phyloP scores from a whole-genome alignment of 2,797 vertebrate species.

The Melopsittacus undulatus region DNA sequence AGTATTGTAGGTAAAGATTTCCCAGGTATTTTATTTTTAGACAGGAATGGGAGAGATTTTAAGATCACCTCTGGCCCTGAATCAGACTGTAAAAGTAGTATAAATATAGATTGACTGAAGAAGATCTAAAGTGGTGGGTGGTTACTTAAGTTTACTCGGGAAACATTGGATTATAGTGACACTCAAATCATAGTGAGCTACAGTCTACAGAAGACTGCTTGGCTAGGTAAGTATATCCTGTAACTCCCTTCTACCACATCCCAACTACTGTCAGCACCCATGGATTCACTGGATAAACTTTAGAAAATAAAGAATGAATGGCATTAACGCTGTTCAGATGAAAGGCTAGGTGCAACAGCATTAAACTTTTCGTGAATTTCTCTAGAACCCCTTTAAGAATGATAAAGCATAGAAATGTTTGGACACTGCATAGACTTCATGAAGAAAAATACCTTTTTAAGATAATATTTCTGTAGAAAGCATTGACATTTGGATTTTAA shows the following conservation, averaged over 20 bases:
- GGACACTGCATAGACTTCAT: background rate
- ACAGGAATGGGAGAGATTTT: background rate
- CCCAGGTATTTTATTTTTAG: background rate
- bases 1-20: background rate
- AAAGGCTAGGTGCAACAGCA: background rate
- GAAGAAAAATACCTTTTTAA: background rate
- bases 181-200: background rate
- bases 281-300: background rate
- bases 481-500: background rate
- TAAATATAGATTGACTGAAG: background rate
- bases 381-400: background rate
- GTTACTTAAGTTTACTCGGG: background rate
- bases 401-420: background rate
- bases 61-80: background rate
- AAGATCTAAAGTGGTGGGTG: background rate
- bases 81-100: background rate
- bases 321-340: background rate
- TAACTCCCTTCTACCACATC: background rate
- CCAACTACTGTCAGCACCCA: background rate
- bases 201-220: background rate
- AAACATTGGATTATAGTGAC: background rate
- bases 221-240: fast-evolving
- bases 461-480: background rate
- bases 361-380: background rate
- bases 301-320: background rate